Evolutionary conservation across 2,113 vertebrate species (phyloP), one percentile per base, ranked within the genome.

Genomic region (Sprattus sprattus): DNA sequence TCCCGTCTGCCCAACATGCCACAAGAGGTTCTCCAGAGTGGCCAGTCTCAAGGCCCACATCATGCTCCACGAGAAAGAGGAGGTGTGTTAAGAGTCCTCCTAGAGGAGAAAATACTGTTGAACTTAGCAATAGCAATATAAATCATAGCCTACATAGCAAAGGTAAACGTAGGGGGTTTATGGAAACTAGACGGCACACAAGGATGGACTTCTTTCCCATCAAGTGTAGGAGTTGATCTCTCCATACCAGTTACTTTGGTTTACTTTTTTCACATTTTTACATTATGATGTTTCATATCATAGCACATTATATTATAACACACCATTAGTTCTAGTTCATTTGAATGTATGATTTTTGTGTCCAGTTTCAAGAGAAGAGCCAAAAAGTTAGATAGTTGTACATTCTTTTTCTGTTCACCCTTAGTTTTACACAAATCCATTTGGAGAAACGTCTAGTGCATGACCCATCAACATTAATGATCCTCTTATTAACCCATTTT

Each of bases 31-130:
- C 93, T 98, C 98, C 86, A 95, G 98, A 83, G 97, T 97, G 84
- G 98, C 98, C 91, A 99, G 98, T 91, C 97, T 99, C 93, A 99
- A 99, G 92, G 97, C 98, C 82, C 98, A 99, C 85, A 92, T 99
- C 90, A 99, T 98, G 98, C 95, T 99, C 10, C 98, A 99, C 52
- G 97, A 99, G 88, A 98, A 98, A 91, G 98, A 99, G 90, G 98
- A 99, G 97, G 98, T 99, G 6, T 67, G 64, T 67, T n/a, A 11
- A 57, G 15, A 15, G 52, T 16, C 18, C 39, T 5, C 4, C 52
- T 16, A 18, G 15, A 57, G 52, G 16, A 2, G 15, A 18, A 57
- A 16, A 57, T 57, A 22, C 15, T 16, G 18, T 6, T 20, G 52
- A 18, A 57, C 4, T 4, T 15, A n/a, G n/a, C n/a, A n/a, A n/a